Evolutionary conservation across 2,113 vertebrate species (phyloP), one percentile per base, ranked within the genome.

Genomic region (Pelodiscus sinensis): DNA sequence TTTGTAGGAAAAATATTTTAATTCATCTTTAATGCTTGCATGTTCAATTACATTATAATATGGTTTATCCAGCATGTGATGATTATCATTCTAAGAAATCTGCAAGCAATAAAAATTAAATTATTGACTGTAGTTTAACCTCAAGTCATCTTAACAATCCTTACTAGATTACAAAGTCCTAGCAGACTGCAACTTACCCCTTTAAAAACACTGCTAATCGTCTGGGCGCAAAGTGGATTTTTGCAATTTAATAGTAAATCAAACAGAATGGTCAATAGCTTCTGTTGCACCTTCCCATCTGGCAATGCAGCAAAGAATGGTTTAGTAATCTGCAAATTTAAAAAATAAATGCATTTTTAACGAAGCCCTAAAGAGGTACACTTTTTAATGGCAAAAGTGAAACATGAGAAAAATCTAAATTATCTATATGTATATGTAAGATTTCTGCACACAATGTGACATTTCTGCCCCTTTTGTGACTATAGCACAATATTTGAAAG

Each of bases 171-270:
- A 89, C 35, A 57, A 3, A 60, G 8, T 80, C 81, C 24, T 56
- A 75, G 56, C 51, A 92, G 18, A 55, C 83, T 92, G 58, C 19
- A 82, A 96, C 98, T 98, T 97, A 99, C 99, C 97, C 86, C 97
- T 98, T 99, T 99, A 93, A 99, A 99, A 88, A 98, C 97, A 60
- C 98, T 98, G 96, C 97, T 95, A 89, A 99, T 71, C 29, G 97
- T 96, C 97, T 98, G 98, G 83, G 98, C 97, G 94, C 98, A 99
- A 50, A 87, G 89, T 0, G 98, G 96, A 52, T 97, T 98, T 96
- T 97, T 98, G 90, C 97, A 98, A 71, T 98, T 98, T 79, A 98
- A 97, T 92, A 99, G 96, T 88, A 99, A 95, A 87, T 99, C 99
- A 88, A 99, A 99, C 90, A 99, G 91, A 8, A 98, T 94, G 56